Conservation (phyloP, 2,113 vertebrate species). For the Talpa occidentalis region DNA sequence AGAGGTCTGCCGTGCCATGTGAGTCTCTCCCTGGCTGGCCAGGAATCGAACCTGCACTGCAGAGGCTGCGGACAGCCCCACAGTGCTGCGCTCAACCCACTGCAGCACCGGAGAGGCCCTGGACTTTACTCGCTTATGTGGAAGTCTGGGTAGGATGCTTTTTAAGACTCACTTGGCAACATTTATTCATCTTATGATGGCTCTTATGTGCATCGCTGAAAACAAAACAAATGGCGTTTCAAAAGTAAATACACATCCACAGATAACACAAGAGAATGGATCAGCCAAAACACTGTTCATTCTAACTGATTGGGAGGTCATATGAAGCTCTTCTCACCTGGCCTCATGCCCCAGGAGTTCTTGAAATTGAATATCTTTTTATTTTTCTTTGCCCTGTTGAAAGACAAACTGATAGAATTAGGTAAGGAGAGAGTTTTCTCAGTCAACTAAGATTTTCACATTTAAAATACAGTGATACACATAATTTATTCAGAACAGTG, state of each 20-base stretch:
- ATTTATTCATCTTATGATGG: neutral
- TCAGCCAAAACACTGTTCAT: neutral
- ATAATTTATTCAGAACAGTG: neutral
- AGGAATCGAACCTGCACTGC: too few relatives aligned
- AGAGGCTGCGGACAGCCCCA: too few relatives aligned
- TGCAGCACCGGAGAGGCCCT: too few relatives aligned
- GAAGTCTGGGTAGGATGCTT: neutral
- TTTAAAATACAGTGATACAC: neutral
- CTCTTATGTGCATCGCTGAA: conserved; percentile 10
- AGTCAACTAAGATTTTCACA: conserved; percentile 19
- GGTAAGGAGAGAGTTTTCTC: neutral
- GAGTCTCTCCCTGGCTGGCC: too few relatives aligned
- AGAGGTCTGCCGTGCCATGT: too few relatives aligned
- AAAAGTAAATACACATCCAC: neutral
- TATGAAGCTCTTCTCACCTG: neutral
- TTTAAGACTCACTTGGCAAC: conserved; percentile 18
- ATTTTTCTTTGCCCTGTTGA: neutral
- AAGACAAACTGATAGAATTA: conserved; percentile 43
- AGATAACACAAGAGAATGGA: neutral
- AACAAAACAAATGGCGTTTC: neutral
- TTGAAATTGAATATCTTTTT: conserved; percentile 9
- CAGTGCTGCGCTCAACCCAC: too few relatives aligned
- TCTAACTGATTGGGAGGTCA: neutral
- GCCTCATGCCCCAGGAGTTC: neutral
- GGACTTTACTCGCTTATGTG: neutral